Conservation (phyloP, 2,113 vertebrate genomes). For the Carassius gibelio region DNA sequence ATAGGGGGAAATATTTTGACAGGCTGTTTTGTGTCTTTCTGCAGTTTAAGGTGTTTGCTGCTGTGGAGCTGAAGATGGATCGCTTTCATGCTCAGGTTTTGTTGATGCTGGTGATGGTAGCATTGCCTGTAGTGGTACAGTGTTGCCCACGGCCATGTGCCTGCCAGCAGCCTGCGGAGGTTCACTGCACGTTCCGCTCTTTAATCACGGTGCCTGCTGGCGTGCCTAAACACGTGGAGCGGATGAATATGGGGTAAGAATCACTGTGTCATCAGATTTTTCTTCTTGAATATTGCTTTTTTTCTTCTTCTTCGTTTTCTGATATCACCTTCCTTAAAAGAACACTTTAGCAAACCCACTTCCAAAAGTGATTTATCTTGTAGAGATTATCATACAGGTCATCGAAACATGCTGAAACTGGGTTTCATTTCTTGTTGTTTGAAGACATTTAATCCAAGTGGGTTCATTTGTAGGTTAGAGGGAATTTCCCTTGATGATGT, state of each 20-base stretch:
- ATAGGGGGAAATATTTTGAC: background rate
- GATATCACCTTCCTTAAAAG: background rate
- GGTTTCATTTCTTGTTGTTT: background rate
- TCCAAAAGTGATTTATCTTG: background rate
- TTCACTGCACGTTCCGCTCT: constrained; percentile 94
- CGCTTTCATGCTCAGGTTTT: constrained; percentile 65
- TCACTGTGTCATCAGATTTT: background rate
- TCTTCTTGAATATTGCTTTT: background rate
- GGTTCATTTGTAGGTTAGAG: constrained; percentile 8
- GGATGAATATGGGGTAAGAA: constrained; percentile 89
- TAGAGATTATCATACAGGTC: background rate
- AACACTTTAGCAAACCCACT: background rate
- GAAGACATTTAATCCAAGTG: background rate
- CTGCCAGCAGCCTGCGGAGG: constrained; percentile 86
- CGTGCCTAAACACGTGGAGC: constrained; percentile 78
- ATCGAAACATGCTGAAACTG: background rate
- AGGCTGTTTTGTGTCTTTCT: constrained; percentile 6
- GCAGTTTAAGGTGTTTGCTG: constrained; percentile 31
- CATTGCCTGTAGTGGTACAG: constrained; percentile 42
- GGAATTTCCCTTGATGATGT: constrained; percentile 5
- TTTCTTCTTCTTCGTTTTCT: background rate
- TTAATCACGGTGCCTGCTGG: constrained; percentile 78
- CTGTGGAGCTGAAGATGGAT: constrained; percentile 44
- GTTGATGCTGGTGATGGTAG: constrained; percentile 69
- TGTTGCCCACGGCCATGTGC: constrained; percentile 84